Conservation (phyloP, 1,140 invertebrate genomes). For the Babylonia areolata region DNA sequence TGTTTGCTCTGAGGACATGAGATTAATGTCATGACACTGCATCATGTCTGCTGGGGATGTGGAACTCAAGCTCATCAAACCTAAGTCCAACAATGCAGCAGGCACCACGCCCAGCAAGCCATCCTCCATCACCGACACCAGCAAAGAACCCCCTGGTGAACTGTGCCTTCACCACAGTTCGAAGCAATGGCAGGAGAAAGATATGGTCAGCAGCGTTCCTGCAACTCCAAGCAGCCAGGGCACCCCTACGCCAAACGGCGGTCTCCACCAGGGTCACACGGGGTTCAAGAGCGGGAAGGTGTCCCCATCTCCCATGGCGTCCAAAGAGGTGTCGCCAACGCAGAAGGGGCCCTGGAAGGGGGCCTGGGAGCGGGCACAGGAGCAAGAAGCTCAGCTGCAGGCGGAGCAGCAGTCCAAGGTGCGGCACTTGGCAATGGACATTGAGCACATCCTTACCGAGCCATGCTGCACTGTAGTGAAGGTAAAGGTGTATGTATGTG, state of each 20-base stretch:
- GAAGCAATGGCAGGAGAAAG: neutral
- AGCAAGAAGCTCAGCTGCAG: conserved; percentile 51
- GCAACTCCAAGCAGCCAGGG: neutral
- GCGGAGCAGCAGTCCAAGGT: conserved; percentile 34
- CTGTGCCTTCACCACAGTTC: neutral
- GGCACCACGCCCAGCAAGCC: no score
- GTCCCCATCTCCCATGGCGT: conserved; percentile 40
- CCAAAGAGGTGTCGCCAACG: neutral
- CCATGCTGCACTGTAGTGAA: neutral
- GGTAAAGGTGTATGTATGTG: conserved; percentile 11
- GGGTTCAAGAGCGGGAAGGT: conserved; percentile 48
- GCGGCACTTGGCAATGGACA: conserved; percentile 44
- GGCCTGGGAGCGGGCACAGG: conserved; percentile 69
- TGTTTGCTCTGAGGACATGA: neutral
- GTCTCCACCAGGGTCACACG: conserved; percentile 18
- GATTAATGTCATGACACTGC: neutral
- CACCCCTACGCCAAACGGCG: conserved; percentile 23
- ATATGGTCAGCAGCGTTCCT: neutral
- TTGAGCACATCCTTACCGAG: neutral
- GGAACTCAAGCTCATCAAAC: conserved; percentile 14
- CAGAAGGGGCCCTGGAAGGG: conserved; percentile 53
- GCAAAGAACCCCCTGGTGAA: neutral
- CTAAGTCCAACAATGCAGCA: neutral
- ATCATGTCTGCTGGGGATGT: conserved; percentile 7
- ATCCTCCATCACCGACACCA: neutral